Evolutionary conservation across 2,888 invertebrate species (phyloP).

Genomic region (Apotomis betuletana): DNA sequence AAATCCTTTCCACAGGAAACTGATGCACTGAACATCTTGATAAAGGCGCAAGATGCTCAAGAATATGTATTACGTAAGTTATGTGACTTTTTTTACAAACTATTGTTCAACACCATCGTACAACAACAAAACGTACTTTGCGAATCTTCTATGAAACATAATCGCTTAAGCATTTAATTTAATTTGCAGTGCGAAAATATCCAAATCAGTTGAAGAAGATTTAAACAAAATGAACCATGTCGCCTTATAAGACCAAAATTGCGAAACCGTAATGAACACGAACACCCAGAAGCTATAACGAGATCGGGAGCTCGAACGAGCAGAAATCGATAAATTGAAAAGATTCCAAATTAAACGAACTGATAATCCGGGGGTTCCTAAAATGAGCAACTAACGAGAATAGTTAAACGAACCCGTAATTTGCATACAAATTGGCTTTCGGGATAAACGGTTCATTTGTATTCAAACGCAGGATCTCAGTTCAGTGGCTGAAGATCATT

Average conservation of each 20-base stretch:
- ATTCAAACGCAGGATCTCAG: conserved; percentile 78
- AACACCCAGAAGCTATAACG: neutral
- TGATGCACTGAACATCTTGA: no score
- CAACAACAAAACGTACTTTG: no score
- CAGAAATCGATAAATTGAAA: conserved; percentile 47
- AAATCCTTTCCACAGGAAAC: no score
- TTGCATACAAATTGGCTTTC: conserved; percentile 83
- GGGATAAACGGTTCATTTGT: conserved; percentile 83
- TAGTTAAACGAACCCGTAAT: conserved; percentile 81
- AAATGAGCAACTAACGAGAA: conserved; percentile 84
- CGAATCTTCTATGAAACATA: no score
- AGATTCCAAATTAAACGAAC: conserved; percentile 59
- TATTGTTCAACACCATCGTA: no score
- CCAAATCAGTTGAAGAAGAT: no score
- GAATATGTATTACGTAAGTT: no score
- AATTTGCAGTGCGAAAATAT: no score
- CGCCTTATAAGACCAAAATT: neutral
- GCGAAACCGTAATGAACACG: neutral
- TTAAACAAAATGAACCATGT: neutral
- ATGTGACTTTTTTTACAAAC: no score
- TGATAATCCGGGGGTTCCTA: conserved; percentile 75
- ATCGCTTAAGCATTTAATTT: no score
- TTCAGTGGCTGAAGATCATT: conserved; percentile 76
- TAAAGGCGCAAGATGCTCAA: no score
- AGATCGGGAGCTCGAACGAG: conserved; percentile 7